Conservation (phyloP, 2,797 vertebrate genomes). For the Vespertilio murinus region DNA sequence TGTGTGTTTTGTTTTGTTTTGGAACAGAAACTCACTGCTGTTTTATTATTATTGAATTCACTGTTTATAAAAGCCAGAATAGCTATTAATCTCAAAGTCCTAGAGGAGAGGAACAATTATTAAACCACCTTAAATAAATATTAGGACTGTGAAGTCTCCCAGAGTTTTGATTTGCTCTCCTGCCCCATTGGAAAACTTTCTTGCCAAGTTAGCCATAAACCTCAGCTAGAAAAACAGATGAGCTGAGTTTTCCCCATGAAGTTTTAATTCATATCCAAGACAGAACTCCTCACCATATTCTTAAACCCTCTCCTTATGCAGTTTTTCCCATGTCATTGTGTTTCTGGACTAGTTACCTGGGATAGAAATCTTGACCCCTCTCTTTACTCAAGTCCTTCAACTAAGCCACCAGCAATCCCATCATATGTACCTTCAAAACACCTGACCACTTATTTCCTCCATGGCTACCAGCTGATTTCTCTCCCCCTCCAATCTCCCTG, state of each 20-base stretch:
- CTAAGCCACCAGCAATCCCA: not conserved
- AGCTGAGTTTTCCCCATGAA: not conserved
- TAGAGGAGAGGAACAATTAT: not conserved
- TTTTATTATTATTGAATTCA: not conserved
- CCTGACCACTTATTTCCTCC: not conserved
- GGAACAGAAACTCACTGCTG: not conserved
- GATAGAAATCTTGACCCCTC: not conserved
- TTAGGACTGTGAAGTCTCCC: not conserved
- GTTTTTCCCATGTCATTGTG: not conserved
- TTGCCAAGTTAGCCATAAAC: not conserved
- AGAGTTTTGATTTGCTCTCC: not conserved
- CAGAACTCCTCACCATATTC: not conserved
- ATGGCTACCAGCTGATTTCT: not conserved
- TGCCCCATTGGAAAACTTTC: not conserved
- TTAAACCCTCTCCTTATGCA: not conserved
- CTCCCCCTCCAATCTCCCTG: not conserved
- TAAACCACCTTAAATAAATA: not conserved
- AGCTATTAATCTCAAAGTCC: not conserved
- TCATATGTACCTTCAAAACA: not conserved
- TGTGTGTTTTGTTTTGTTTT: not conserved
- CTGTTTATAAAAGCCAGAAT: not conserved
- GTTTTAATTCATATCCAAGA: not conserved
- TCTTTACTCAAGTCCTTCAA: not conserved
- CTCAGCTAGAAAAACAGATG: not conserved
- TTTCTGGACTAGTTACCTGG: not conserved